Percentiles rank a stretch among this genome's conserved stretches.
These are phyloP conservation scores for Andrena bicolor DNA, from an alignment of 2,888 invertebrate genomes.

Conservation along the genomic window DNA sequence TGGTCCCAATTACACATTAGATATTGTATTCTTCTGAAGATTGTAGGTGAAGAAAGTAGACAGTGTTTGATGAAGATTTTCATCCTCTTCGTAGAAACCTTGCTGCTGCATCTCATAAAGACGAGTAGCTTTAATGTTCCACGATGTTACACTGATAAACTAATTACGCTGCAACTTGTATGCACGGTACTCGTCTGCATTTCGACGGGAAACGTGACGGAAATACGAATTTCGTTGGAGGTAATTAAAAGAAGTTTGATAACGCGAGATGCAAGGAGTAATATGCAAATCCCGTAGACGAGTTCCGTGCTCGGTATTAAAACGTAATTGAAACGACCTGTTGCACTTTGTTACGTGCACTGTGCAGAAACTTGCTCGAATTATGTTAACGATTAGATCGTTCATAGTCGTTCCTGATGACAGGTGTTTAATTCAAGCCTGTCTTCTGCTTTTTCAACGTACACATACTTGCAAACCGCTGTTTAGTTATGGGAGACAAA, in stretches of 20 bases:
- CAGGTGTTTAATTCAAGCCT: slow-evolving; percentile 32
- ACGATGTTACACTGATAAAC: not conserved
- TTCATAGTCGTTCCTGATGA: slow-evolving; percentile 54
- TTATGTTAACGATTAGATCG: slow-evolving; percentile 61
- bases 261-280: slow-evolving; percentile 11
- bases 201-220: slow-evolving; percentile 30
- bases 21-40: too few relatives aligned
- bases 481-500: not conserved
- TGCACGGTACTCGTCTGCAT: not conserved
- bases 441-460: not conserved
- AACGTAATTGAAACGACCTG: slow-evolving; percentile 59
- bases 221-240: slow-evolving; percentile 51
- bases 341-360: slow-evolving; percentile 55
- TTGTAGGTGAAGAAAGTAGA: too few relatives aligned
- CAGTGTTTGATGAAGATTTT: too few relatives aligned
- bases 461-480: not conserved
- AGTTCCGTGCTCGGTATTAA: slow-evolving; percentile 33
- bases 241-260: slow-evolving; percentile 53
- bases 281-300: slow-evolving; percentile 59
- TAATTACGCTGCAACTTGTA: not conserved
- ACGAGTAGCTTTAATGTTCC: too few relatives aligned
- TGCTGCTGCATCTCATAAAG: too few relatives aligned
- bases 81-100: too few relatives aligned
- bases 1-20: too few relatives aligned
- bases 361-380: slow-evolving; percentile 42